A percentile compares a stretch with the other conserved stretches of the same genome.
Evolutionary conservation across 2,113 vertebrate species (phyloP).

Genomic region (Trachemys scripta): DNA sequence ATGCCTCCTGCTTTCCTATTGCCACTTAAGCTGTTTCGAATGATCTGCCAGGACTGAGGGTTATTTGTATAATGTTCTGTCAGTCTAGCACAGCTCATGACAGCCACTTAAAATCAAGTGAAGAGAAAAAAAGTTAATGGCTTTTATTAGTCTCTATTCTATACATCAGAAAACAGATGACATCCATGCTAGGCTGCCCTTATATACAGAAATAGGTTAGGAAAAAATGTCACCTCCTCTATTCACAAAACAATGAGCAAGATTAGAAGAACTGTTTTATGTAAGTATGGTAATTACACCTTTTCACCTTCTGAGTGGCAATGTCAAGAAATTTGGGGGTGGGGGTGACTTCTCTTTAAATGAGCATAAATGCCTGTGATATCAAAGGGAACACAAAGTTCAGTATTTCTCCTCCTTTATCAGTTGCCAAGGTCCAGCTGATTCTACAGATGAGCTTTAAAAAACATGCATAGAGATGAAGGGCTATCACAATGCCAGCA

Average conservation of each 20-base stretch:
- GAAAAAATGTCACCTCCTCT: rapidly evolving
- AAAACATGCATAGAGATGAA: background rate
- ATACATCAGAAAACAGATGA: background rate
- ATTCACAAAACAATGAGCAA: background rate
- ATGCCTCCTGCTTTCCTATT: background rate
- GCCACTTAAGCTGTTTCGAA: background rate
- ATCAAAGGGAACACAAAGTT: rapidly evolving
- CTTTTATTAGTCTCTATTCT: slow-evolving; percentile 5
- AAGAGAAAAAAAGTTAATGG: background rate
- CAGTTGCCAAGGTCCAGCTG: background rate
- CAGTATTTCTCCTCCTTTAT: background rate
- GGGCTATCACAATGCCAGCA: rapidly evolving
- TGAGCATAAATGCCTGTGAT: too few species aligned
- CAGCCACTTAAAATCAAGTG: background rate
- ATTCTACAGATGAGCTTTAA: background rate
- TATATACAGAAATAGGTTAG: background rate
- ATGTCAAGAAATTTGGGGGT: background rate
- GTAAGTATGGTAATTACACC: background rate
- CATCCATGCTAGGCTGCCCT: background rate
- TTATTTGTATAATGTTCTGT: slow-evolving; percentile 23
- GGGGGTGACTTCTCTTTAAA: background rate
- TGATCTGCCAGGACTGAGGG: background rate
- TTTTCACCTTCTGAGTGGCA: background rate
- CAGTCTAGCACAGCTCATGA: background rate
- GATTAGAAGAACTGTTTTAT: background rate